Percentiles rank a stretch among this genome's conserved stretches.
Evolutionary conservation across 2,113 vertebrate species (phyloP).

Genomic region (Chamaetylas fuelleborni): DNA sequence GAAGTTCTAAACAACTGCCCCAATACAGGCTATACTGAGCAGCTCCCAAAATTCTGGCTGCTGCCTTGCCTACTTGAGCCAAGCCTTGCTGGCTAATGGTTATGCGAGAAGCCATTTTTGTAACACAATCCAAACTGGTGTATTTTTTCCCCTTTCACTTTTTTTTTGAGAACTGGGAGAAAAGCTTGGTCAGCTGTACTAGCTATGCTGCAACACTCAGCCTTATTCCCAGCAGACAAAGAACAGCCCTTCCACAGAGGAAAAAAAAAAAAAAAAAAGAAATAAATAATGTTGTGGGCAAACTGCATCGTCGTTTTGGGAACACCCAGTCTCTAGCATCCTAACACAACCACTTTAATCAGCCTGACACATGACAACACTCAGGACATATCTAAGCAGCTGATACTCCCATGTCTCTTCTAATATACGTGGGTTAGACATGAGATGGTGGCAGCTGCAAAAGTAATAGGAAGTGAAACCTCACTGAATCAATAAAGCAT

Average conservation of each 20-base stretch:
- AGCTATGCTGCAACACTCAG: constrained; percentile 1
- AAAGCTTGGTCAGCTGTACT: constrained; percentile 52
- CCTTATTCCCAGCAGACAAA: not conserved
- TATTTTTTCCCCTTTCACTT: constrained; percentile 9
- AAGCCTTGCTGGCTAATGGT: constrained; percentile 1
- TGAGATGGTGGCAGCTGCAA: not conserved
- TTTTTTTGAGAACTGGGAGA: not conserved
- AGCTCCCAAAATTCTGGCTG: constrained; percentile 35
- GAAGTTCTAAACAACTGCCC: not conserved
- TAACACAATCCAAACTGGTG: not conserved
- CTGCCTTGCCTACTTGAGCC: not conserved
- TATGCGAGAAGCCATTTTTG: not conserved
- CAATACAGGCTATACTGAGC: not conserved
- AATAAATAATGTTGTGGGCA: not conserved
- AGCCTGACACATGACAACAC: not conserved
- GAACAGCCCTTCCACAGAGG: not conserved
- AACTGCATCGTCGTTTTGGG: not conserved
- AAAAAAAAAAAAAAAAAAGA: not conserved
- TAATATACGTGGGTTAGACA: not conserved
- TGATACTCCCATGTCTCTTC: not conserved
- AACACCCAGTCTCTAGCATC: not conserved
- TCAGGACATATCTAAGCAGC: not conserved
- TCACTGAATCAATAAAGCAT: not conserved
- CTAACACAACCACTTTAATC: constrained; percentile 11
- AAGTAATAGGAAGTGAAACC: not conserved